A percentile compares a stretch with the other conserved stretches of the same genome.
Conservation (phyloP, 64 coral and sea anemone genomes). For the Hydrozoanthus tunicans region DNA sequence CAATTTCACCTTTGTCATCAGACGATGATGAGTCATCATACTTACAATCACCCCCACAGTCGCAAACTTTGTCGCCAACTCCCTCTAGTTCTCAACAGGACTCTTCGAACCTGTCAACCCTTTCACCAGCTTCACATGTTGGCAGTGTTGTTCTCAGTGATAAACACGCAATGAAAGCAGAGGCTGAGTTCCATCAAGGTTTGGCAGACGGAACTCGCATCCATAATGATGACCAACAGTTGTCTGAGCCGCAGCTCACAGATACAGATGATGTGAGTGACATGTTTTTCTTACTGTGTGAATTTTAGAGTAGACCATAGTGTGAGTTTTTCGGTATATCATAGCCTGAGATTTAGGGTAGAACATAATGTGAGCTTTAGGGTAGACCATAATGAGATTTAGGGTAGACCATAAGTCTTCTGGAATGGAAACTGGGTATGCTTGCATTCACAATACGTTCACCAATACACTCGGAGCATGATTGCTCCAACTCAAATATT, state of each 20-base stretch:
- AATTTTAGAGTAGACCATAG: conserved; percentile 35
- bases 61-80: conserved; percentile 49
- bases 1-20: conserved; percentile 46
- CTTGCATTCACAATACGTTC: too few relatives aligned
- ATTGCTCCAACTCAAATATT: too few relatives aligned
- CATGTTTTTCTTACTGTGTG: conserved; percentile 55
- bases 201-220: not conserved
- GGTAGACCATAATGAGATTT: not conserved
- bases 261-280: conserved; percentile 65
- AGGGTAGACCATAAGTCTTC: conserved; percentile 33
- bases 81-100: conserved; percentile 35
- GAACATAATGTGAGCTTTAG: too few relatives aligned
- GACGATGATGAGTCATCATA: conserved; percentile 35
- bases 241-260: conserved; percentile 56
- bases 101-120: conserved; percentile 44
- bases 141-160: conserved; percentile 9
- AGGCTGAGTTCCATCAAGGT: conserved; percentile 51
- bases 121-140: conserved; percentile 25
- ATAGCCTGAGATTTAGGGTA: too few relatives aligned
- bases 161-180: conserved; percentile 50
- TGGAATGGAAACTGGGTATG: conserved; percentile 5
- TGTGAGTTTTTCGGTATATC: too few relatives aligned
- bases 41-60: conserved; percentile 27
- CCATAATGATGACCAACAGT: conserved; percentile 13
- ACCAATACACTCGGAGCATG: too few relatives aligned